These are phyloP conservation scores for Lipotes vexillifer DNA, from an alignment of 2,113 vertebrate genomes.

Conservation along the genomic window DNA sequence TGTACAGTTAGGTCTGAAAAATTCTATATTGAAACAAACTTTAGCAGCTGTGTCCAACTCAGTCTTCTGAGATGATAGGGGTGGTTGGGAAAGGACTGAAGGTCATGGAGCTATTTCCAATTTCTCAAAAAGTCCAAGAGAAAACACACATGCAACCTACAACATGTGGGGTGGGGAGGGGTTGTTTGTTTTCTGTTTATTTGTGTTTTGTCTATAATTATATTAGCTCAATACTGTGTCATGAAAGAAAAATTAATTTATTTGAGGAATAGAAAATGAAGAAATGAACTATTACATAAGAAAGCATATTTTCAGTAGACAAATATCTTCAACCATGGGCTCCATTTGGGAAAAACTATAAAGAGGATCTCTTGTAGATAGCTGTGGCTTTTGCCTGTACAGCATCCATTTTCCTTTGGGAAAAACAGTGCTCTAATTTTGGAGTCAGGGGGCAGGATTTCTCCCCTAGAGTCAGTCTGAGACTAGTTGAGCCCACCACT, in stretches of 20 bases:
- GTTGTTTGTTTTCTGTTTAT: neutral
- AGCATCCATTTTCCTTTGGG: neutral
- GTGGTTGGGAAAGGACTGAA: neutral
- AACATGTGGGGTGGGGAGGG: neutral
- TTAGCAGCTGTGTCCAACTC: neutral
- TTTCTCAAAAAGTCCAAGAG: neutral
- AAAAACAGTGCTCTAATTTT: neutral
- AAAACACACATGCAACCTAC: neutral
- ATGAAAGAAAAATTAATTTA: neutral
- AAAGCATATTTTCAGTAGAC: neutral
- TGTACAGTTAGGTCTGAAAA: neutral
- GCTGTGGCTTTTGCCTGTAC: neutral
- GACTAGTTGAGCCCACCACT: neutral
- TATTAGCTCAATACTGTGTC: neutral
- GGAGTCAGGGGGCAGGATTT: neutral
- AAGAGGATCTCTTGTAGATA: neutral
- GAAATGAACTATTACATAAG: neutral
- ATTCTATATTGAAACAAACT: neutral
- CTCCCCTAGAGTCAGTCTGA: neutral
- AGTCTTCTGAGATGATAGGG: neutral
- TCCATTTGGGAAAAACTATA: neutral
- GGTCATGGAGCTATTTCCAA: neutral
- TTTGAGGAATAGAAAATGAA: conserved; percentile 8
- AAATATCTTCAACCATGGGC: neutral
- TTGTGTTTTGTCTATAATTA: neutral